Evolutionary conservation across 2,888 invertebrate genomes (phyloP).

Genomic region (Bursaphelenchus okinawaensis): DNA sequence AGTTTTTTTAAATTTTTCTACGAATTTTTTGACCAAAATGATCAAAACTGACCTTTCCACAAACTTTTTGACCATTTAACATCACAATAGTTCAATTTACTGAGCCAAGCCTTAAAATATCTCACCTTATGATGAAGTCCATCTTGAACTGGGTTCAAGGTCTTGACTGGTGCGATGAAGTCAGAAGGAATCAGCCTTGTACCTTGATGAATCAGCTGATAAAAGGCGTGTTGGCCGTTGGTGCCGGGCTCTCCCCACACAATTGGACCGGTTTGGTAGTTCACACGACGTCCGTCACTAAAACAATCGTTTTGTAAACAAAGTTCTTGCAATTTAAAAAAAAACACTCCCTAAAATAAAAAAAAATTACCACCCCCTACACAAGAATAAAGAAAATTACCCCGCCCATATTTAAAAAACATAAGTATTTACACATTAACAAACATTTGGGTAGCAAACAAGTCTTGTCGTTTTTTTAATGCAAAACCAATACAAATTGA

Average conservation of each 20-base stretch:
- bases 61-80: too few species aligned
- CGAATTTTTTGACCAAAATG: neutral
- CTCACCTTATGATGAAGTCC: constrained; percentile 77
- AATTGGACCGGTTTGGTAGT: constrained; percentile 70
- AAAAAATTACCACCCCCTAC: too few species aligned
- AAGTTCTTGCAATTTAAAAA: too few species aligned
- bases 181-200: constrained; percentile 84
- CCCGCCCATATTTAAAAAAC: too few species aligned
- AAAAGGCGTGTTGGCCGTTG: constrained; percentile 99
- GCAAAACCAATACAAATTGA: too few species aligned
- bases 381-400: too few species aligned
- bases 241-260: constrained; percentile 99
- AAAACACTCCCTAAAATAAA: too few species aligned
- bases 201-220: constrained; percentile 94
- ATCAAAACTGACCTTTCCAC: too few species aligned
- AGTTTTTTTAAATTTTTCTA: constrained; percentile 16
- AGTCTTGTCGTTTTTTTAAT: too few species aligned
- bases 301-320: neutral
- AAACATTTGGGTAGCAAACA: too few species aligned
- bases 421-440: too few species aligned
- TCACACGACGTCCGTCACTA: constrained; percentile 59
- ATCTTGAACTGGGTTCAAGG: constrained; percentile 77
- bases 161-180: constrained; percentile 86
- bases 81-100: neutral
- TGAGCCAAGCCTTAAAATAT: neutral